Evolutionary conservation across 1,140 invertebrate species (phyloP), one percentile per base, ranked within the genome.

Genomic region (Papilio polytes): DNA sequence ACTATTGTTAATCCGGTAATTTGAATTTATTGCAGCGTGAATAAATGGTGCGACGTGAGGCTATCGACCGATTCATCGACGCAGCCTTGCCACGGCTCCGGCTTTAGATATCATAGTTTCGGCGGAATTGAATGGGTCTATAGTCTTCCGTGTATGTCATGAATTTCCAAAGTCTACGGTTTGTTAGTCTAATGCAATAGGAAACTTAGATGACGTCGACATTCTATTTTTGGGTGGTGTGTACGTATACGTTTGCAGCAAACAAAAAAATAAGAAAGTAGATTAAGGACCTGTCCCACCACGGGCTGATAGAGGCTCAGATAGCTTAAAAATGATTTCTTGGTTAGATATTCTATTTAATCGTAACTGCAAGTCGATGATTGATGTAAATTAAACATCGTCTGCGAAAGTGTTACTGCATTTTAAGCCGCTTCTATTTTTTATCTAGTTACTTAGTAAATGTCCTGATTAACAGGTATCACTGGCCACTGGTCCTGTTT

Each of bases 1-100:
- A 89, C 87, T 93, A 94, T 93, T 93, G 91, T 93, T 94, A 93
- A 94, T 94, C 91, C 92, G 85, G 92, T 94, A 94, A 94, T 94
- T 94, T 93, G 92, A 94, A 94, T 94, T 94, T 94, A 94, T 94
- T 94, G 91, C 92, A 88, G 86, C 87, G 88, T 91, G 91, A 92
- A 92, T 94, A 94, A 94, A 94, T 94, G 90, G 90, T 93, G 83
- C 83, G 81, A 82, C 86, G 86, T 84, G 82, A 66, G 86, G 89
- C 86, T 93, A 92, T 93, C 91, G 83, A 82, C 83, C 80, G 85
- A 87, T 89, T 89, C 85, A 93, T 93, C 92, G 89, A 91, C 86
- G 89, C 85, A 85, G 81, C 83, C 83, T 83, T 84, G 85, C 85
- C 7, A 8, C 7, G 85, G 82, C 84, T 81, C 81, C 51, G 51